Conservation (phyloP, 2,797 vertebrate species). For the Sebastes hubbsi region DNA sequence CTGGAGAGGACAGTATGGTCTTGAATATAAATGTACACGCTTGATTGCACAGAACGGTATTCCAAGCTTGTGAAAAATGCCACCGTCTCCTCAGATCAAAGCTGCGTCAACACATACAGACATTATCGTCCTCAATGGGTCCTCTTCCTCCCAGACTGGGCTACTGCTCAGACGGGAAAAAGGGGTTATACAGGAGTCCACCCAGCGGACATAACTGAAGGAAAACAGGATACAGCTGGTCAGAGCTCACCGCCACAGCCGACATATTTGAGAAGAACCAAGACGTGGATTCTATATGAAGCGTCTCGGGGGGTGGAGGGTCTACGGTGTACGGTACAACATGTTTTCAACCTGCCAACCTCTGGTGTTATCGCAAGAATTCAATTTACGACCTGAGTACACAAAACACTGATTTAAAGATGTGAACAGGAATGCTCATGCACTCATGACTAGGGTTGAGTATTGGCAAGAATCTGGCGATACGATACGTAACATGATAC, state of each 20-base stretch:
- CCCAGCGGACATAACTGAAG: slow-evolving; percentile 60
- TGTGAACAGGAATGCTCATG: too few relatives aligned
- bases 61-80: slow-evolving; percentile 14
- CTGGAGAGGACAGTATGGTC: background rate
- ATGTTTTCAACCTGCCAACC: background rate
- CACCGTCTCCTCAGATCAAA: slow-evolving; percentile 55
- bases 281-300: slow-evolving; percentile 15
- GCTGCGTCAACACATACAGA: slow-evolving; percentile 26
- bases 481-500: too few relatives aligned
- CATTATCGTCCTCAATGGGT: slow-evolving; percentile 33
- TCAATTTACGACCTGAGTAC: background rate
- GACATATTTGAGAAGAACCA: slow-evolving; percentile 12
- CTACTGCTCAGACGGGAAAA: slow-evolving; percentile 75
- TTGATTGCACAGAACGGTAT: slow-evolving; percentile 1
- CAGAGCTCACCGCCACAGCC: slow-evolving; percentile 46
- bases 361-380: background rate
- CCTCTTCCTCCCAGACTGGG: slow-evolving; percentile 73
- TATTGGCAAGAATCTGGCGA: too few relatives aligned
- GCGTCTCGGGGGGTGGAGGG: background rate
- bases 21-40: background rate
- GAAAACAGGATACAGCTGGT: slow-evolving; percentile 86
- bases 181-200: slow-evolving; percentile 57
- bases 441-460: too few relatives aligned
- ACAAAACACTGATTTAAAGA: background rate
- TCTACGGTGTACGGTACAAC: background rate